Conservation (phyloP, 2,888 invertebrate genomes). For the Habroteleia sp. region DNA sequence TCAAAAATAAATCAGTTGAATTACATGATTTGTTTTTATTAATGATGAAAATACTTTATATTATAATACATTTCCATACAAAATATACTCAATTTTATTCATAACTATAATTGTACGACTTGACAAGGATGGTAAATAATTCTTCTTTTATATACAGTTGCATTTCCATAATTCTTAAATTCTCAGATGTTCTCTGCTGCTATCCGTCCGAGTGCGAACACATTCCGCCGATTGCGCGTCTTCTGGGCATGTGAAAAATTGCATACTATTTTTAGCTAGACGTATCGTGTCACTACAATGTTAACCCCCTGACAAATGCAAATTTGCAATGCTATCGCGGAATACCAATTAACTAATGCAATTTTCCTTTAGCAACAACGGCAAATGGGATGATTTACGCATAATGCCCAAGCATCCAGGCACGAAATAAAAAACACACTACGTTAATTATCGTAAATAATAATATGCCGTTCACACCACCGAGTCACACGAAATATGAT, state of each 20-base stretch:
- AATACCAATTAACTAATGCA: conserved; percentile 46
- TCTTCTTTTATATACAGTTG: too few species aligned
- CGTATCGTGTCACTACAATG: conserved; percentile 36
- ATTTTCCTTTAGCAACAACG: conserved; percentile 54
- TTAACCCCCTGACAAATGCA: conserved; percentile 46
- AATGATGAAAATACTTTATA: too few species aligned
- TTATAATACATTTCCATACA: too few species aligned
- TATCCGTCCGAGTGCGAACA: too few species aligned
- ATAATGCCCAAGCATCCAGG: conserved; percentile 32
- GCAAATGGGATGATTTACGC: conserved; percentile 61
- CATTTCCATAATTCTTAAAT: too few species aligned
- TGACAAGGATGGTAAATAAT: too few species aligned
- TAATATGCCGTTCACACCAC: conserved; percentile 48
- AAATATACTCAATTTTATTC: too few species aligned
- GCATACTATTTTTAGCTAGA: conserved; percentile 19
- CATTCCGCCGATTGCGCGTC: too few species aligned
- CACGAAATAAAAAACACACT: conserved; percentile 40
- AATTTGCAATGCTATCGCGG: conserved; percentile 54
- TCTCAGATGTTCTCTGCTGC: too few species aligned
- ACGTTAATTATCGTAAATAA: conserved; percentile 63
- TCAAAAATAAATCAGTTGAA: too few species aligned
- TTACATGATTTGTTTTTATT: too few species aligned
- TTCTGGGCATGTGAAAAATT: conserved; percentile 24
- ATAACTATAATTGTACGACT: too few species aligned
- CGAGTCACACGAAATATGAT: conserved; percentile 51